These are phyloP conservation scores for Pseudorhombus dupliciocellatus DNA, from an alignment of 2,113 vertebrate genomes.

Conservation along the genomic window DNA sequence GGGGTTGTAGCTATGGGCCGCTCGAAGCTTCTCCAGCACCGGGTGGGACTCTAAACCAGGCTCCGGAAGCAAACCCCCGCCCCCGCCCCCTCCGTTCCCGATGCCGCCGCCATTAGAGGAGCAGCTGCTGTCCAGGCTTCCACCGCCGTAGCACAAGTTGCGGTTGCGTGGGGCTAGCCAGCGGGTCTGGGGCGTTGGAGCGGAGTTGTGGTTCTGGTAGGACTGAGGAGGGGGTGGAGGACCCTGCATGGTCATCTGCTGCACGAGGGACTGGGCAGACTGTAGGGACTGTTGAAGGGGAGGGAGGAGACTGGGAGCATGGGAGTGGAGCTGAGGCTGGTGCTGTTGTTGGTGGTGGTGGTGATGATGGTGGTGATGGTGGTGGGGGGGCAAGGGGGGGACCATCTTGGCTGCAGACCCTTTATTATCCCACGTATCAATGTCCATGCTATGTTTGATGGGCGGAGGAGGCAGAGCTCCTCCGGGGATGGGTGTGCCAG, in stretches of 20 bases:
- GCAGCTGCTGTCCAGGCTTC: conserved; percentile 81
- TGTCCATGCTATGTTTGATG: conserved; percentile 99
- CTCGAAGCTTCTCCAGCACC: conserved; percentile 94
- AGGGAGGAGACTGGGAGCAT: conserved; percentile 68
- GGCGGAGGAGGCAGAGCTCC: conserved; percentile 87
- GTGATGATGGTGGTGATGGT: conserved; percentile 72
- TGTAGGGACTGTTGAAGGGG: conserved; percentile 73
- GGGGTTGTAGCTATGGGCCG: conserved; percentile 97
- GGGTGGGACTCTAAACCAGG: conserved; percentile 86
- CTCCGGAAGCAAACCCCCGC: conserved; percentile 47
- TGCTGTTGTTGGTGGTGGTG: conserved; percentile 66
- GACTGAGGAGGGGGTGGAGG: conserved; percentile 80
- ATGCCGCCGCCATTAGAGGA: conserved; percentile 76
- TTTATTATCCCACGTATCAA: conserved; percentile 98
- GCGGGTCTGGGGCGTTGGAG: conserved; percentile 85
- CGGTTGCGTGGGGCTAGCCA: conserved; percentile 95
- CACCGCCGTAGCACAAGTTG: conserved; percentile 85
- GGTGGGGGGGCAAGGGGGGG: conserved; percentile 82
- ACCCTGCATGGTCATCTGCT: conserved; percentile 87
- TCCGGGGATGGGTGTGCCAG: conserved; percentile 83
- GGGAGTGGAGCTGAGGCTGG: conserved; percentile 77
- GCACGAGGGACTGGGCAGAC: conserved; percentile 77
- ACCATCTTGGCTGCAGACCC: conserved; percentile 87
- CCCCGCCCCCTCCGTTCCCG: conserved; percentile 61
- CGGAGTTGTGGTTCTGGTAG: conserved; percentile 85